Evolutionary conservation across 2,113 vertebrate species (phyloP), one percentile per base, ranked within the genome.

Genomic region (Corvus cornix): DNA sequence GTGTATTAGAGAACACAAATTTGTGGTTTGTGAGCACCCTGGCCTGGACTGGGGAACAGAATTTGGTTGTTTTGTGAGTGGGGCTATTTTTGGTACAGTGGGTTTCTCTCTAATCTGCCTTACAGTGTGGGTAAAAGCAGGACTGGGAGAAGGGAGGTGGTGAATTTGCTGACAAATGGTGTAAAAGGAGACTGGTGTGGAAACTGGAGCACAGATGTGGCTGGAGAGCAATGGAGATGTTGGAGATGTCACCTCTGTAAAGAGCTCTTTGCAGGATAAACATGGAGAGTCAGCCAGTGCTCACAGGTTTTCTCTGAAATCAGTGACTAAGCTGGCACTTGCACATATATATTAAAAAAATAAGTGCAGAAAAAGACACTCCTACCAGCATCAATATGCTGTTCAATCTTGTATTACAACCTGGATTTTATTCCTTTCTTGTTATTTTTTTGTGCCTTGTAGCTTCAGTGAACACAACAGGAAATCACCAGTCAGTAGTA

Each of bases 351-450:
- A 28, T 96, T 89, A 87, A 83, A 93, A 78, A 73, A 64, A 63
- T 60, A 74, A 83, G 24, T 55, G 15, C 58, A 83, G 85, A 74
- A 90, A 87, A 85, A 81, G n/a, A n/a, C 24, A 46, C 10, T 63
- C 23, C 44, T 88, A 55, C 11, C 2, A 7, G 39, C 51, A 69
- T 69, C 63, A 69, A 59, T 85, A 33, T 63, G 48, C 51, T 56
- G 30, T 88, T 85, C 59, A 59, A 39, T 33, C 72, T 94, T 83
- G 67, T 93, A 85, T 85, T 93, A 74, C 84, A 93, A 95, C 33
- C 21, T 90, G 46, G 46, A 83, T 85, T 93, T 93, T 89, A 93
- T 92, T 77, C 63, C 28, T 90, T 82, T 70, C 44, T 68, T 87
- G 60, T 95, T 84, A 70, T 84, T 68, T 94, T 53, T 68, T 94